Evolutionary conservation across 2,888 invertebrate genomes (phyloP).

Genomic region (Eudemis profundana): DNA sequence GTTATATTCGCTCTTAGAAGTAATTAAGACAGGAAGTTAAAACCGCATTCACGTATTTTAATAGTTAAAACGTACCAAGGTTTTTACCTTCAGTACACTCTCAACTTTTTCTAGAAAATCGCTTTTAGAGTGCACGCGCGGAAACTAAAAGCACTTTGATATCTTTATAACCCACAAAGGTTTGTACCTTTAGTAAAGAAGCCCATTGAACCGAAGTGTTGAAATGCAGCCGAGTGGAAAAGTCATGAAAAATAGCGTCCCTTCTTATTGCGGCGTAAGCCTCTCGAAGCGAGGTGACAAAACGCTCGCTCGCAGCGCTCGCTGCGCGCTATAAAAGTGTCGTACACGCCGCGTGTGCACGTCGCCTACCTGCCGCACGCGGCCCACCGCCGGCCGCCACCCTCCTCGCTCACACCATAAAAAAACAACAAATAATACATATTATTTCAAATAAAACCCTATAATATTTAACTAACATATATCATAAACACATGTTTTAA

Average conservation of each 20-base stretch:
- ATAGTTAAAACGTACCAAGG: constrained; percentile 57
- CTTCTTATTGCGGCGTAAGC: constrained; percentile 65
- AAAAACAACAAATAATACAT: background rate
- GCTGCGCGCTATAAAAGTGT: constrained; percentile 65
- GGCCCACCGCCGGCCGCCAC: constrained; percentile 40
- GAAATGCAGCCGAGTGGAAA: constrained; percentile 72
- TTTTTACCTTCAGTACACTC: constrained; percentile 50
- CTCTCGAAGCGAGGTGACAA: constrained; percentile 72
- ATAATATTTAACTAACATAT: no score
- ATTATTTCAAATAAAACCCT: no score
- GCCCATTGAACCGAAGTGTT: constrained; percentile 69
- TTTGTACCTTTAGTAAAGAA: constrained; percentile 57
- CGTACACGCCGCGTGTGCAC: constrained; percentile 54
- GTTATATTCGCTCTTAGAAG: constrained; percentile 82
- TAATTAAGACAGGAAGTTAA: constrained; percentile 81
- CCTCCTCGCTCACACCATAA: background rate
- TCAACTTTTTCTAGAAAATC: constrained; percentile 39
- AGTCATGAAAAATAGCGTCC: constrained; percentile 70
- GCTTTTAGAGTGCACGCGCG: constrained; percentile 51
- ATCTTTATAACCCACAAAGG: constrained; percentile 65
- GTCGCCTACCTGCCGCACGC: constrained; percentile 45
- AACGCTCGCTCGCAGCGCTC: constrained; percentile 60
- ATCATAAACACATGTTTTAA: no score
- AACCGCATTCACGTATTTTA: constrained; percentile 75
- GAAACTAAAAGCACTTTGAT: constrained; percentile 62